Evolutionary conservation across 2,888 invertebrate species (phyloP), one percentile per base, ranked within the genome.

Genomic region (Amphipyra tragopoginis): DNA sequence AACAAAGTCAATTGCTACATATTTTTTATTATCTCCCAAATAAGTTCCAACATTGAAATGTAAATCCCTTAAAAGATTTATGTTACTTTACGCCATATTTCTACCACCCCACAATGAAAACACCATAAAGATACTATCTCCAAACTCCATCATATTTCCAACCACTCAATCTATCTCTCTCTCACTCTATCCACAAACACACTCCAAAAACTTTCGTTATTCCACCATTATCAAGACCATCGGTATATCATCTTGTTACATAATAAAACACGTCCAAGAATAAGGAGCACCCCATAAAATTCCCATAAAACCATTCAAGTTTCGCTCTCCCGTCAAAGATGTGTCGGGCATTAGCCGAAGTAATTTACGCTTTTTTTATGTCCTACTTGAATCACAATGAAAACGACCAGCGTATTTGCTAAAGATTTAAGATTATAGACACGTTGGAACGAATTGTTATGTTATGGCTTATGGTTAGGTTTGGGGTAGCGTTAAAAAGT

Each of bases 351-450:
- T 88, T 90, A 90, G 90, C 83, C 80, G 75, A 81, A 83, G 82
- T 86, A 90, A 90, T 90, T 90, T 89, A 90, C 88, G 89, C 82
- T 74, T 84, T 78, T 85, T 90, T 91, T 90, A 90, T 85, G 83
- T 85, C 84, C 67, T 77, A 84, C 87, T 91, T 87, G 90, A 90
- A 89, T 91, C 88, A 89, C 90, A 90, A 89, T 90, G 88, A 70
- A 71, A 79, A 75, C 53, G 67, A 65, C 72, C 60, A 29, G 13
- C 55, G 68, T 67, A 69, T 78, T 77, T 75, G 69, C 84, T 81
- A 86, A 82, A 80, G 82, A 77, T 75, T 80, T 72, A 68, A 55
- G 64, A 67, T 69, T 77, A 75, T 77, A 62, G 74, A 67, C 67
- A 56, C 50, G 52, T 29, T 65, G 50, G 66, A 61, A 39, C 14